Conservation (phyloP, 2,888 invertebrate species). For the Hirtodrosophila trivittata region DNA sequence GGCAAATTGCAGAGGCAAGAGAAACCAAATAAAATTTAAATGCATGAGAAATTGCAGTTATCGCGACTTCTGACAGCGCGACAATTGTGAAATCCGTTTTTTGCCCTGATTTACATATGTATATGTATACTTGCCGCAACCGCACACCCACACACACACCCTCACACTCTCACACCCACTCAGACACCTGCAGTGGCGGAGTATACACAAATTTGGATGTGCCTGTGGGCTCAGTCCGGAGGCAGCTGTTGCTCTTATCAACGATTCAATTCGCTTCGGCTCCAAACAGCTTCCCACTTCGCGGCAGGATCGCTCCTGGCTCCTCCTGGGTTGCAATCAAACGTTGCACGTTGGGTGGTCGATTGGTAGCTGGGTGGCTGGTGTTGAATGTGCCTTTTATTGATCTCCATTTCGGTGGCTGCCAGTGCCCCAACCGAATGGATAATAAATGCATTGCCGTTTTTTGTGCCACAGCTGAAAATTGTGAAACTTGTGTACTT, state of each 20-base stretch:
- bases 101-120: conserved; percentile 47
- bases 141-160: conserved; percentile 3
- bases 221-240: background rate
- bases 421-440: conserved; percentile 17
- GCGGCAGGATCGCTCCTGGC: background rate
- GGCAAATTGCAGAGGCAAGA: conserved; percentile 22
- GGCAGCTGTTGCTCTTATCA: conserved; percentile 2
- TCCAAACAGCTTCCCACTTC: background rate
- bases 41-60: conserved; percentile 46
- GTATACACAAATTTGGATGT: too few species aligned
- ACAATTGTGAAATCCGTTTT: conserved; percentile 33
- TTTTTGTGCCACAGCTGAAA: conserved; percentile 34
- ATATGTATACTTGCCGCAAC: background rate
- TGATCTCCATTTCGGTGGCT: conserved; percentile 33
- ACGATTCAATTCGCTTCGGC: conserved; percentile 11
- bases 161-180: background rate
- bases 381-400: conserved; percentile 37
- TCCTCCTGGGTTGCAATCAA: background rate
- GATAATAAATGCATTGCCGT: conserved; percentile 51
- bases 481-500: conserved; percentile 41
- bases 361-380: background rate
- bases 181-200: background rate
- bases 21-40: conserved; percentile 47
- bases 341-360: background rate
- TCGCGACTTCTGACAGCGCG: conserved; percentile 23